These are phyloP conservation scores for Coturnix japonica DNA, from an alignment of 2,113 vertebrate species.

Conservation along the genomic window DNA sequence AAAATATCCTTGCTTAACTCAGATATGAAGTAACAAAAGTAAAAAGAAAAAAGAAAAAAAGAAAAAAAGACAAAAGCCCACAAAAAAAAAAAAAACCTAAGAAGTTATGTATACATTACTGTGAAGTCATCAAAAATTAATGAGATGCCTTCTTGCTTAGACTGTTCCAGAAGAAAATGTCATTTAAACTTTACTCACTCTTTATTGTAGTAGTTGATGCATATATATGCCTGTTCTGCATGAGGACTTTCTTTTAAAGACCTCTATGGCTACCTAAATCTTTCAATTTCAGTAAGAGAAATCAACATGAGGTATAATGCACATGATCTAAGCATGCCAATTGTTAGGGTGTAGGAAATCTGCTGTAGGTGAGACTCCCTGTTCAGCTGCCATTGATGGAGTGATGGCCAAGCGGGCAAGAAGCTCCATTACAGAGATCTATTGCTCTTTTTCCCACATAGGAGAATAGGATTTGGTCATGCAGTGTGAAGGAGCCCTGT, in stretches of 20 bases:
- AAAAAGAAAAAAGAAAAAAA: background rate
- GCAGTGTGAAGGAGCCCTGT: background rate
- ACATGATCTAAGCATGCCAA: background rate
- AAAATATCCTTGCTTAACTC: background rate
- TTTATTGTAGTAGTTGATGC: background rate
- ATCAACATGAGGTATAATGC: background rate
- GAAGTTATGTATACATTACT: background rate
- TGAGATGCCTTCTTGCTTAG: background rate
- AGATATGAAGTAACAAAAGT: background rate
- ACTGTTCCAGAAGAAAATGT: background rate
- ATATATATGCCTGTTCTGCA: background rate
- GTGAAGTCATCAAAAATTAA: conserved; percentile 16
- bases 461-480: background rate
- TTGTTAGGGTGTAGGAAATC: background rate
- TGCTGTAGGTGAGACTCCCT: background rate
- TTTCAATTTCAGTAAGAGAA: background rate
- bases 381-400: background rate
- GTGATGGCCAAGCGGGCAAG: background rate
- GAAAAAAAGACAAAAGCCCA: too few relatives aligned
- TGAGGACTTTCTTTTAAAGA: background rate
- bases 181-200: background rate
- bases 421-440: background rate
- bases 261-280: background rate
- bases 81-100: background rate
- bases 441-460: background rate